Conservation (phyloP, 1,140 invertebrate genomes). For the Nymphalis io region DNA sequence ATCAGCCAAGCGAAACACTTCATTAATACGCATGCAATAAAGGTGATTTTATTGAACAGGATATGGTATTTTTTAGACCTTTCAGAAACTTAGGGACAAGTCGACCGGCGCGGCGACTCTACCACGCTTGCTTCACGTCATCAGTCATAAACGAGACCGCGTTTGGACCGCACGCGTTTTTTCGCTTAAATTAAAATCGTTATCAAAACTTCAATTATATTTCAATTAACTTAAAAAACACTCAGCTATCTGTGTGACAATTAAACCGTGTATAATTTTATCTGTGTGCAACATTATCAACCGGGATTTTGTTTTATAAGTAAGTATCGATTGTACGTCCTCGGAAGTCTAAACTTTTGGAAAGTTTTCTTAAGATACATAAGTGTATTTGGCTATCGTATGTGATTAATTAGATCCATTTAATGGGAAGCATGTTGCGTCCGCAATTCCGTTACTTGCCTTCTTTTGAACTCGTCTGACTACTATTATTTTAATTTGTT, state of each 20-base stretch:
- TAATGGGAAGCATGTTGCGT: slow-evolving; percentile 57
- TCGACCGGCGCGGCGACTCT: slow-evolving; percentile 51
- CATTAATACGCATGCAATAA: slow-evolving; percentile 9
- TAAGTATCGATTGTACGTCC: slow-evolving; percentile 26
- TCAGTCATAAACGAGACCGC: slow-evolving; percentile 55
- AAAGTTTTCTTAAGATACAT: slow-evolving; percentile 30
- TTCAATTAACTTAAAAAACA: slow-evolving; percentile 31
- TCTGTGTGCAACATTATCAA: slow-evolving; percentile 26
- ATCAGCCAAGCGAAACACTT: slow-evolving; percentile 1
- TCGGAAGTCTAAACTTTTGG: slow-evolving; percentile 24
- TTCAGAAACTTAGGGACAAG: slow-evolving; percentile 35
- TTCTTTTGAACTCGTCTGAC: slow-evolving; percentile 70
- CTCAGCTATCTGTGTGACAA: slow-evolving; percentile 26
- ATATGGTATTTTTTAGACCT: slow-evolving; percentile 44
- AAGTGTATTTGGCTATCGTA: slow-evolving; percentile 21
- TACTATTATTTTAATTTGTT: slow-evolving; percentile 40
- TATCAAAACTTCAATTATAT: slow-evolving; percentile 36
- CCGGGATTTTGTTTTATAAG: slow-evolving; percentile 19
- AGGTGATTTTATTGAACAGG: slow-evolving; percentile 23
- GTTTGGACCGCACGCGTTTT: slow-evolving; percentile 45
- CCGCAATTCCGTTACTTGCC: slow-evolving; percentile 67
- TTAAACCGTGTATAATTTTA: slow-evolving; percentile 17
- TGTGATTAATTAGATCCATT: slow-evolving; percentile 47
- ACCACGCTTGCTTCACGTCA: slow-evolving; percentile 59
- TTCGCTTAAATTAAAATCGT: slow-evolving; percentile 1